Percentiles rank a stretch among this genome's conserved stretches.
phyloP scores from a whole-genome alignment of 2,797 vertebrate species.

The Botia kubotai region DNA sequence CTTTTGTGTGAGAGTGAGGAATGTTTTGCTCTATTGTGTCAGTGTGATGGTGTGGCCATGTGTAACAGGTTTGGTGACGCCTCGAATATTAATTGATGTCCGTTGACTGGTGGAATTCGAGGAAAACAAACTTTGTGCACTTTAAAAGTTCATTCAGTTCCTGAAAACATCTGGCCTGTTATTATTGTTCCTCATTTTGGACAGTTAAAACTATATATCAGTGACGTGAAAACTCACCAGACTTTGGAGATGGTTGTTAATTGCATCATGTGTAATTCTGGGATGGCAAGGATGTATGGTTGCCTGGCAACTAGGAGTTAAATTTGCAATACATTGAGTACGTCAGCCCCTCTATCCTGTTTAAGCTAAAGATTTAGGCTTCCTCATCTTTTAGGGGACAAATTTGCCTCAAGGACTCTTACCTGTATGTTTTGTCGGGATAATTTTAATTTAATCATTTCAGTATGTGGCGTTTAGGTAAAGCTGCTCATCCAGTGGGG shows the following conservation, averaged over 20 bases:
- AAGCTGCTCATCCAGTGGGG: background rate
- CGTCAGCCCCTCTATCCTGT: background rate
- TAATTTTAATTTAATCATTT: background rate
- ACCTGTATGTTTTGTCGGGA: background rate
- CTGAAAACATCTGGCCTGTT: constrained; percentile 19
- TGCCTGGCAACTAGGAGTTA: background rate
- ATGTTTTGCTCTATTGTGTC: constrained; percentile 68
- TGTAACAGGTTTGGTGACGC: constrained; percentile 68
- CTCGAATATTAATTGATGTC: constrained; percentile 71
- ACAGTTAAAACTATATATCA: background rate
- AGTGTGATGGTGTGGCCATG: constrained; percentile 71
- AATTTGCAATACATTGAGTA: background rate
- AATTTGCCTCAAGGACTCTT: background rate
- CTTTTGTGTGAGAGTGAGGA: constrained; percentile 59
- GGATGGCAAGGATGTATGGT: background rate
- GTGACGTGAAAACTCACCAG: background rate
- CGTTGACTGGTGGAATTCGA: constrained; percentile 55
- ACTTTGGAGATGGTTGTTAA: no score
- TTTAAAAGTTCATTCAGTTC: constrained; percentile 50
- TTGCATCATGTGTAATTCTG: background rate
- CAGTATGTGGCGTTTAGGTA: background rate
- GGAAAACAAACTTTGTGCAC: constrained; percentile 48
- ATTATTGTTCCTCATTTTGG: background rate
- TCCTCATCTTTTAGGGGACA: background rate
- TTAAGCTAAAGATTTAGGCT: background rate